Evolutionary conservation across 2,797 vertebrate genomes (phyloP), one percentile per base, ranked within the genome.

Genomic region (Alauda arvensis): DNA sequence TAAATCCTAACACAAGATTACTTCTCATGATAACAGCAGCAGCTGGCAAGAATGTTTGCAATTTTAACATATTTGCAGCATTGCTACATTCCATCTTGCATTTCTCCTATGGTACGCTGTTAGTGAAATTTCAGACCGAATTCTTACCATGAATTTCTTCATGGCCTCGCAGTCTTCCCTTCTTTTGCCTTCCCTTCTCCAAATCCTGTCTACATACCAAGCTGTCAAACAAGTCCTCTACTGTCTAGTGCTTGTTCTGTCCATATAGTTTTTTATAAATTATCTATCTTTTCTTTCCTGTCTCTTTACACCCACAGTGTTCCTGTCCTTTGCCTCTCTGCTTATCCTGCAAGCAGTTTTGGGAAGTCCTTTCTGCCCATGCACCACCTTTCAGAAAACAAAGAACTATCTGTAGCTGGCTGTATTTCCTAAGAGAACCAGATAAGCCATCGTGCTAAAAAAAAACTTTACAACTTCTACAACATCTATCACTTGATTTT

Each of bases 41-140:
- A 97, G 97, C 96, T 97, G 97, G 96, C 93, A 95, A 87, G 95
- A 96, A 97, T 96, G 90, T 80, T 96, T 95, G 93, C 89, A 88
- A 79, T 96, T 94, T 94, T 95, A 81, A 87, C 85, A 77, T 97
- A 72, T 96, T 96, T 96, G 90, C 87, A 89, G 87, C 93, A 86
- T 53, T 67, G 62, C 81, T 91, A 51, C 95, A 91, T 95, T 95
- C 94, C 87, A 4, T 88, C 76, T 93, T 92, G 83, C 83, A 93
- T 97, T 96, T 96, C 93, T 96, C 65, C 87, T 94, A 56, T 87
- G 85, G 69, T 90, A 93, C 4, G 0, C 72, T 94, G 89, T 88
- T 81, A 92, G 79, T 85, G 59, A 84, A 75, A 94, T 70, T 95
- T 92, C 83, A 93, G 67, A 82, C 85, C 9, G 10, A 91, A 85